phyloP scores from a whole-genome alignment of 2,113 vertebrate genomes.

The Sterna hirundo region DNA sequence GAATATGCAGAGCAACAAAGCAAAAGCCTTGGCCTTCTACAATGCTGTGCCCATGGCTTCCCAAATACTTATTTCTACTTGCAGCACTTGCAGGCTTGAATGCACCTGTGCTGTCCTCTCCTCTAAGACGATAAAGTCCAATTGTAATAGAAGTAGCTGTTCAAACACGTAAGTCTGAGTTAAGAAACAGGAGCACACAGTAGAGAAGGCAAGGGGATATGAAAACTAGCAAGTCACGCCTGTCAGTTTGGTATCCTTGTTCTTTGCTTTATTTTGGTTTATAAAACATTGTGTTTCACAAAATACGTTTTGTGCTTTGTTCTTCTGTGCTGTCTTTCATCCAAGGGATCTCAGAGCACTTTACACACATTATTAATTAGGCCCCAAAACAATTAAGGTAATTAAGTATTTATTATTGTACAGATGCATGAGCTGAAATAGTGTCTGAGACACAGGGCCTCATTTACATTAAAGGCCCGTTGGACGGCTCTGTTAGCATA shows the following conservation, averaged over 20 bases:
- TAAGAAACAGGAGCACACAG: neutral
- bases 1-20: neutral
- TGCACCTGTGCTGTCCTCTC: neutral
- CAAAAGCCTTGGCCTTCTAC: neutral
- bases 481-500: neutral
- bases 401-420: conserved; percentile 47
- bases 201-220: neutral
- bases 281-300: neutral
- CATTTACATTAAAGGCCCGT: neutral
- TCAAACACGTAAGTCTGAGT: neutral
- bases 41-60: neutral
- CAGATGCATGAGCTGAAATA: neutral
- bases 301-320: neutral
- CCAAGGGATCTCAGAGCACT: conserved; percentile 1
- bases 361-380: conserved; percentile 30
- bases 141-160: neutral
- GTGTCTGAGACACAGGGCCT: neutral
- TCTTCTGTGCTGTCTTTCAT: neutral
- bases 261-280: neutral
- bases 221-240: neutral
- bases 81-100: neutral
- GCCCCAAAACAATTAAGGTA: neutral
- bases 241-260: neutral
- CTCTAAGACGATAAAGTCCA: neutral
- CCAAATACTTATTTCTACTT: neutral